These are phyloP conservation scores for Trachymyrmex cornetzi DNA, from an alignment of 1,140 invertebrate genomes.

Conservation along the genomic window DNA sequence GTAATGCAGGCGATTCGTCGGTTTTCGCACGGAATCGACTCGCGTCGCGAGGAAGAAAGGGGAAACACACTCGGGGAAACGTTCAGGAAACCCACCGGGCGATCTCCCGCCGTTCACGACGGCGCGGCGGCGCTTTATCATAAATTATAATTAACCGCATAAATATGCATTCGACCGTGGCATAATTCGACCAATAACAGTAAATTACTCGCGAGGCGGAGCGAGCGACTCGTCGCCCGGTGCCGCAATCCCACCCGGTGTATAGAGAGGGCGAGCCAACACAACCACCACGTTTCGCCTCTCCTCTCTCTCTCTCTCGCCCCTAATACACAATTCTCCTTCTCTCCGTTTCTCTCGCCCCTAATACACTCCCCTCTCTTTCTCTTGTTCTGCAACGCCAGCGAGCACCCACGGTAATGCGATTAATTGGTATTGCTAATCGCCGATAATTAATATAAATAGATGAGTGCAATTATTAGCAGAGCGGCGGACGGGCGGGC, in stretches of 20 bases:
- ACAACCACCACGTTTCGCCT: slow-evolving; percentile 30
- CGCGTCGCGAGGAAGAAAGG: not conserved
- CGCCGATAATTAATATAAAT: slow-evolving; percentile 88
- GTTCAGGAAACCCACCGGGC: slow-evolving; percentile 44
- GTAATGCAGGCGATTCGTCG: not conserved
- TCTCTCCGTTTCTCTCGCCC: slow-evolving; percentile 29
- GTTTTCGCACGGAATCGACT: not conserved
- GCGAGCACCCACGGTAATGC: slow-evolving; percentile 83
- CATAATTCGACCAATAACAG: slow-evolving; percentile 87
- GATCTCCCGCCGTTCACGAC: slow-evolving; percentile 83
- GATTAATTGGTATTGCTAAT: slow-evolving; percentile 87
- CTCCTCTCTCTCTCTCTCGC: too few relatives aligned
- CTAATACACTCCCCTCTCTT: slow-evolving; percentile 3
- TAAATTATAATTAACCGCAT: slow-evolving; percentile 87
- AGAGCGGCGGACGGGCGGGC: slow-evolving; percentile 62
- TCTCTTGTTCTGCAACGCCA: slow-evolving; percentile 50
- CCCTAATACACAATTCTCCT: too few relatives aligned
- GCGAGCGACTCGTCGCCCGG: slow-evolving; percentile 78
- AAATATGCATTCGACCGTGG: slow-evolving; percentile 86
- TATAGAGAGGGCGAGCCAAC: slow-evolving; percentile 62
- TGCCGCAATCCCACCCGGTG: slow-evolving; percentile 64
- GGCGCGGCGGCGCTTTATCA: slow-evolving; percentile 83
- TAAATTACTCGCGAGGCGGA: slow-evolving; percentile 86
- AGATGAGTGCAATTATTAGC: slow-evolving; percentile 85
- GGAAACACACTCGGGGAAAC: not conserved